These are phyloP conservation scores for Heliothis virescens DNA, from an alignment of 1,140 invertebrate species.

Conservation along the genomic window DNA sequence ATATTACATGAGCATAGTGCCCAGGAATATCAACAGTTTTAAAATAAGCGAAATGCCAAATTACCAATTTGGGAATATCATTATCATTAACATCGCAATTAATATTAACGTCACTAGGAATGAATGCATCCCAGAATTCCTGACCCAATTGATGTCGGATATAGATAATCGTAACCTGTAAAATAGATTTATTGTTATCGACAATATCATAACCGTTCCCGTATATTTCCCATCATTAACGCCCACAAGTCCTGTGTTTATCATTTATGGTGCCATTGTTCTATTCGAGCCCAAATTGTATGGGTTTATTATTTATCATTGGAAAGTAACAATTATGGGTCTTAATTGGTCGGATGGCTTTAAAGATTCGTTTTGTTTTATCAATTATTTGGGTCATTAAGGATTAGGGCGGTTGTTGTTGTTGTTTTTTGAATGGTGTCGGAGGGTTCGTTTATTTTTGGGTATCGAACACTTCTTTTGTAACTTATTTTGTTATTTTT, in stretches of 20 bases:
- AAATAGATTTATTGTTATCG: constrained; percentile 18
- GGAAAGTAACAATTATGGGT: constrained; percentile 21
- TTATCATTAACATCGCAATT: background rate
- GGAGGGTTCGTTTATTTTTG: background rate
- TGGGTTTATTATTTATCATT: constrained; percentile 42
- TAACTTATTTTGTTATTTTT: background rate
- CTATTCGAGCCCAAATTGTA: constrained; percentile 31
- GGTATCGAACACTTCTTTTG: background rate
- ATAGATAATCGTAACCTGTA: constrained; percentile 14
- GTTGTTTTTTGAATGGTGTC: background rate
- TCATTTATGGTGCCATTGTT: constrained; percentile 41
- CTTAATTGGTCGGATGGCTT: constrained; percentile 27
- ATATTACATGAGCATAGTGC: no score
- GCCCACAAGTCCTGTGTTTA: constrained; percentile 36
- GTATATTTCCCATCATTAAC: constrained; percentile 43
- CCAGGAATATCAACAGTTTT: no score
- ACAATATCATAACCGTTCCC: constrained; percentile 7
- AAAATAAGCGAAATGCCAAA: background rate
- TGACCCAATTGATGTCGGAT: background rate
- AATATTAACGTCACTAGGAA: background rate
- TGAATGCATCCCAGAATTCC: background rate
- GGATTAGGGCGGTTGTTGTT: background rate
- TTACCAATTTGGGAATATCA: background rate
- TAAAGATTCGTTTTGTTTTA: constrained; percentile 25
- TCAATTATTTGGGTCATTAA: constrained; percentile 17